Evolutionary conservation across 2,113 vertebrate genomes (phyloP), one percentile per base, ranked within the genome.

Genomic region (Oceanodroma tethys): DNA sequence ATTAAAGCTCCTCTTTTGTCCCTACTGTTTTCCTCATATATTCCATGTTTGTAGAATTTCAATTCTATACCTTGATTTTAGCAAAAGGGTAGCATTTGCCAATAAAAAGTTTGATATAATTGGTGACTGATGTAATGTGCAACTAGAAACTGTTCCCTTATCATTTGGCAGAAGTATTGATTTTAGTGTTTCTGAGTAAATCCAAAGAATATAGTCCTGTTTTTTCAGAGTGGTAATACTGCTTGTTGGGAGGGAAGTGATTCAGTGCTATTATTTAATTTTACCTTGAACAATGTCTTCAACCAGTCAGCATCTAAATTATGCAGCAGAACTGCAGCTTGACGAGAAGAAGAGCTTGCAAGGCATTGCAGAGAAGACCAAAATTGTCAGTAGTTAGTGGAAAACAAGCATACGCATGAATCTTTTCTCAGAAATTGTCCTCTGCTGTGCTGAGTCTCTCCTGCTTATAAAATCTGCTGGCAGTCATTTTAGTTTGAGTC

Each of bases 361-460:
- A 93, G 34, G 62, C 76, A 50, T 68, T 68, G 42, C 65, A 93
- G 87, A 87, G 89, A 75, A 91, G 59, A 62, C 81, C 48, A 42
- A 65, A 91, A 89, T 68, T 87, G 73, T 81, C 65, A 73, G 50
- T 53, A 95, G 55, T 80, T 91, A 80, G 62, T 76, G 74, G 70
- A 80, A 94, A 92, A 91, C 75, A 89, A 93, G 80, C 79, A 84
- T 60, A 81, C 79, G n/a, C 58, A 87, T n/a, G 34, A 62, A 79
- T 93, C 66, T 94, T 90, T 95, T 88, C 88, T 87, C 87, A 85
- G 81, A 95, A 95, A n/a, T 85, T 72, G 60, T 74, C 62, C 43
- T 92, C 66, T 95, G 43, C 76, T 82, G 29, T 82, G 73, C 76
- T 82, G 89, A 91, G 27, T 84, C 70, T 89, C 76, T 92, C 47